These are phyloP conservation scores for Collichthys lucidus DNA, from an alignment of 2,113 vertebrate genomes.

Conservation along the genomic window DNA sequence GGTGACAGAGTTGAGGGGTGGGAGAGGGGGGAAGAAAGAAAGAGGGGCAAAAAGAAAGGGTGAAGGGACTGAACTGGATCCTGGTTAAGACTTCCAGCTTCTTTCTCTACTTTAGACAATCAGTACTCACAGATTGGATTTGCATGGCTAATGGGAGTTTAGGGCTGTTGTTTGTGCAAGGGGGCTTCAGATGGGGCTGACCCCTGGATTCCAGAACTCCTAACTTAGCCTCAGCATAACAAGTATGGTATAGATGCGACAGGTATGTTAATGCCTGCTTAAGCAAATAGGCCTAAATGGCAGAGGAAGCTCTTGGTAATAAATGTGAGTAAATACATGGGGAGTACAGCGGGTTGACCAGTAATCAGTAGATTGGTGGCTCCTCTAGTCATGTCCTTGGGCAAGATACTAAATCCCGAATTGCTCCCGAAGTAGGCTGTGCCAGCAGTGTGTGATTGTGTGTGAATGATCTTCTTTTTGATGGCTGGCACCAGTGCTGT, in stretches of 20 bases:
- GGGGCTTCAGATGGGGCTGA: slow-evolving; percentile 89
- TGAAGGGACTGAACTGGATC: slow-evolving; percentile 53
- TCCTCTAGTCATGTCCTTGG: too few relatives aligned
- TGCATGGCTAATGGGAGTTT: slow-evolving; percentile 94
- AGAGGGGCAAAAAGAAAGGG: slow-evolving; percentile 43
- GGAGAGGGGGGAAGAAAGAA: slow-evolving; percentile 8
- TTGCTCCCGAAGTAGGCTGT: too few relatives aligned
- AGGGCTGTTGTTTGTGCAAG: slow-evolving; percentile 88
- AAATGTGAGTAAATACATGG: too few relatives aligned
- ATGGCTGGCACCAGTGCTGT: too few relatives aligned
- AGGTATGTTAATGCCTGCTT: slow-evolving; percentile 12
- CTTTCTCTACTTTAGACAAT: slow-evolving; percentile 89
- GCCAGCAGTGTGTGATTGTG: background rate
- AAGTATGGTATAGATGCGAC: slow-evolving; percentile 3
- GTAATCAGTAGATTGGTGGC: too few relatives aligned
- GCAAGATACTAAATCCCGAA: too few relatives aligned
- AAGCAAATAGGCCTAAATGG: background rate
- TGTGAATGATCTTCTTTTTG: background rate
- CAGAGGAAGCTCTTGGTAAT: background rate
- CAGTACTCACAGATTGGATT: slow-evolving; percentile 93
- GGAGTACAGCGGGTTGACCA: too few relatives aligned
- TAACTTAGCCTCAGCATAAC: background rate
- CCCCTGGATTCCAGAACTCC: slow-evolving; percentile 73
- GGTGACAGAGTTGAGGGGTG: slow-evolving; percentile 38
- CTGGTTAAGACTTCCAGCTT: slow-evolving; percentile 86